A percentile compares a stretch with the other conserved stretches of the same genome.
Evolutionary conservation across 2,888 invertebrate species (phyloP).

Genomic region (Sminthurides aquaticus): DNA sequence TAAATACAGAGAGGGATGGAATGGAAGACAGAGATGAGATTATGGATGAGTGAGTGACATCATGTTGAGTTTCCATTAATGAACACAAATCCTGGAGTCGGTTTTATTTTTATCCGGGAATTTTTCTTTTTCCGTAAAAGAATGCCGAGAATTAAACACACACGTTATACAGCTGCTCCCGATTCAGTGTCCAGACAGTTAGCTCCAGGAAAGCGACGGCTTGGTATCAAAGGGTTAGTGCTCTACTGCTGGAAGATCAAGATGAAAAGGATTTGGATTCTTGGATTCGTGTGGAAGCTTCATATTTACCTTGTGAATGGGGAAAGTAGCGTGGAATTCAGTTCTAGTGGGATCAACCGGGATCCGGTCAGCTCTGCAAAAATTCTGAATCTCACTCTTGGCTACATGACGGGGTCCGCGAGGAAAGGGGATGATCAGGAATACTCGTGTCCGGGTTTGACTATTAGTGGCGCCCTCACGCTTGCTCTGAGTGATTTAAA

Average conservation of each 20-base stretch:
- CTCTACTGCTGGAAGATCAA: neutral
- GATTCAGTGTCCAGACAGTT: neutral
- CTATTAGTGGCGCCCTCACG: slow-evolving; percentile 74
- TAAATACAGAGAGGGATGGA: too few relatives aligned
- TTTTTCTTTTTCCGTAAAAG: too few relatives aligned
- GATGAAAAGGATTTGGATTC: too few relatives aligned
- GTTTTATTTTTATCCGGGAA: neutral
- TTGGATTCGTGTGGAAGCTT: too few relatives aligned
- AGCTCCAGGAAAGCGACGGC: neutral
- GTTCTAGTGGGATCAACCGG: too few relatives aligned
- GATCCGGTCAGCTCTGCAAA: too few relatives aligned
- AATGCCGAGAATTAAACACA: too few relatives aligned
- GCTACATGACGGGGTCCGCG: slow-evolving; percentile 78
- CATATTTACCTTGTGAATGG: too few relatives aligned
- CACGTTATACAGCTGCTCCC: too few relatives aligned
- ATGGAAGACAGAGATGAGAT: neutral
- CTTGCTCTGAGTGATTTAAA: slow-evolving; percentile 74
- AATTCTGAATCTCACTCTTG: slow-evolving; percentile 50
- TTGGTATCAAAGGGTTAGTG: neutral
- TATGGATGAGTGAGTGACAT: neutral
- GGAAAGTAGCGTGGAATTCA: too few relatives aligned
- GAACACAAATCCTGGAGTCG: neutral
- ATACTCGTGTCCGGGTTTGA: slow-evolving; percentile 68
- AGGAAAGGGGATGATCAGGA: slow-evolving; percentile 67
- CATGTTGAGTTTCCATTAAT: neutral